Evolutionary conservation across 2,797 vertebrate genomes (phyloP).

Genomic region (Cyprinella venusta): DNA sequence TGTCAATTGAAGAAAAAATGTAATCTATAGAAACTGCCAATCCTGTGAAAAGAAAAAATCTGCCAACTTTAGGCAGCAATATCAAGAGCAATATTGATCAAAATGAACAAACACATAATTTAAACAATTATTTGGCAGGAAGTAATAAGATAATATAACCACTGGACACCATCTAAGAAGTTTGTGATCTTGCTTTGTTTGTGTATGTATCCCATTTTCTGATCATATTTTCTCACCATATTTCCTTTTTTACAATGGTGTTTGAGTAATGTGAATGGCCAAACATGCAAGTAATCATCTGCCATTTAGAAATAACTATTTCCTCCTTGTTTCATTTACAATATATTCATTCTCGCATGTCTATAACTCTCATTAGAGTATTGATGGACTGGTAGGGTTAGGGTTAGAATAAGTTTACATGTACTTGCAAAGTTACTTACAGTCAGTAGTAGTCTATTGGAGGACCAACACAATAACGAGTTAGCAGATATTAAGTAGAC

Average conservation of each 20-base stretch:
- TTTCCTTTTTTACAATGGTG: too few species aligned
- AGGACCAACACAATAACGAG: too few species aligned
- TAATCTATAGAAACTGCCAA: background rate
- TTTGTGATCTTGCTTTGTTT: background rate
- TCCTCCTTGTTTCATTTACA: background rate
- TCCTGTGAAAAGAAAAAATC: background rate
- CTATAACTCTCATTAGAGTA: too few species aligned
- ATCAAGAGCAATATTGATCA: background rate
- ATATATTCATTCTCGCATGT: background rate
- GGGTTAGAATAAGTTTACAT: too few species aligned
- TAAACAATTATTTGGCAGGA: background rate
- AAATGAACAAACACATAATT: background rate
- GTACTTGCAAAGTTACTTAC: too few species aligned
- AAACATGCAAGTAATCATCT: background rate
- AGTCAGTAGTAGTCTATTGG: too few species aligned
- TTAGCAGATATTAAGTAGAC: too few species aligned
- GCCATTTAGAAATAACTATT: background rate
- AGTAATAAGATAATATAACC: background rate
- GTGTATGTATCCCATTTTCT: background rate
- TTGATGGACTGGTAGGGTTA: too few species aligned
- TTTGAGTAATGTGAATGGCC: background rate
- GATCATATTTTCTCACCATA: too few species aligned
- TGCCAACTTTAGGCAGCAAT: background rate
- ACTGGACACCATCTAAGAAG: background rate
- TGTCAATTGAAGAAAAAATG: background rate